Conservation (phyloP, 2,113 vertebrate species). For the Dasyornis broadbenti region DNA sequence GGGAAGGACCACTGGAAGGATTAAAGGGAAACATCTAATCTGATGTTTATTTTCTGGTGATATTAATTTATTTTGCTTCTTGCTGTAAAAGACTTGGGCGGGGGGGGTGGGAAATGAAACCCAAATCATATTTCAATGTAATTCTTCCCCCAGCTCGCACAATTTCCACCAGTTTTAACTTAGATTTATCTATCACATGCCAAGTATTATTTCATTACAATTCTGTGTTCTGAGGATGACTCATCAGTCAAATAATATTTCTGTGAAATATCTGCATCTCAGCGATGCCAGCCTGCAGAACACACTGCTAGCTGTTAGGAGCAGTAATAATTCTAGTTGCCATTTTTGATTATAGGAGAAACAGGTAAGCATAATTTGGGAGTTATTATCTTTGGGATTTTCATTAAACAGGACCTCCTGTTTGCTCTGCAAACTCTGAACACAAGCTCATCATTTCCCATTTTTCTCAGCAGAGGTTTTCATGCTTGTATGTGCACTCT, state of each 20-base stretch:
- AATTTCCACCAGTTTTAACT: not conserved
- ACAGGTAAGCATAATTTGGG: not conserved
- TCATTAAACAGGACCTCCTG: not conserved
- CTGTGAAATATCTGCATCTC: not conserved
- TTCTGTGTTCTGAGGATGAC: not conserved
- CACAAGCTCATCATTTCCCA: not conserved
- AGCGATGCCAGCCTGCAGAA: not conserved
- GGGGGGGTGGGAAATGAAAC: too few species aligned
- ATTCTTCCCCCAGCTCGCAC: not conserved
- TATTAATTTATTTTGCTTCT: not conserved
- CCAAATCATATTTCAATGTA: not conserved
- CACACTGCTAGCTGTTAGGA: not conserved
- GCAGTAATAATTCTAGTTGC: not conserved
- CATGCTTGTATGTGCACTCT: not conserved
- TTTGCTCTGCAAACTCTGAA: not conserved
- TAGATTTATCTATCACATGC: not conserved
- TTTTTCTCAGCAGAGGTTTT: not conserved
- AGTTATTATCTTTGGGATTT: not conserved
- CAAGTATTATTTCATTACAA: constrained; percentile 20
- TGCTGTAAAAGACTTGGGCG: not conserved
- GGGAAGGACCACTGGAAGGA: not conserved
- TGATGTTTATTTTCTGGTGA: not conserved
- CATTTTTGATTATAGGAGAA: not conserved
- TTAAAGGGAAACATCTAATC: not conserved
- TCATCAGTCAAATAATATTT: not conserved